Evolutionary conservation across 2,888 invertebrate genomes (phyloP), one percentile per base, ranked within the genome.

Genomic region (Venustoraphidia nigricollis): DNA sequence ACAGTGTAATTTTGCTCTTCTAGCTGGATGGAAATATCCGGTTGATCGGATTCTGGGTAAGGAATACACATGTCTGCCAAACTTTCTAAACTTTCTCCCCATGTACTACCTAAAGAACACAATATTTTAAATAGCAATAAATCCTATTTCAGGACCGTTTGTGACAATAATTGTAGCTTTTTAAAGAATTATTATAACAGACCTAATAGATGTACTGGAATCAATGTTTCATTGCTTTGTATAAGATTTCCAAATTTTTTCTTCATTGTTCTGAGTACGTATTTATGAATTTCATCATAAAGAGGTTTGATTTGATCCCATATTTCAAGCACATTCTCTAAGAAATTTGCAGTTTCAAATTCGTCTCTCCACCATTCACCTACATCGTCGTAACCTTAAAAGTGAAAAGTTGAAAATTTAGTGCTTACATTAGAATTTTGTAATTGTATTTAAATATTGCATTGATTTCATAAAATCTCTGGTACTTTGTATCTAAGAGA

Each of bases 161-260:
- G 4, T 17, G 17, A 4, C 17, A 17, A 17, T 17, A 17, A 17
- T 17, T 17, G 3, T 17, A 4, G n/a, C n/a, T 17, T 17, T 17
- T 17, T 17, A 27, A 27, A 27, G 3, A 27, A 27, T 27, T 27
- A 27, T 27, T 27, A 27, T n/a, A 27, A 10, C 17, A 17, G 62
- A 77, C 83, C 83, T 53, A 83, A 64, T 46, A 84, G 58, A 64
- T 84, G 82, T 1, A 81, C 82, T 1, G 84, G 83, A 51, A 84
- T 77, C 6, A 73, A 64, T 10, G 73, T 73, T 47, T 73, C 68
- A 9, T 66, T 64, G 35, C 56, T 57, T 27, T 64, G 61, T 4
- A 71, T 59, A 46, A 70, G 65, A 10, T 70, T 65, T 37, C 69
- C 70, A 56, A 79, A 81, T 34, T 60, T 55, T 1, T 58, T 45